Evolutionary conservation across 2,113 vertebrate species (phyloP).

Genomic region (Pituophis catenifer): DNA sequence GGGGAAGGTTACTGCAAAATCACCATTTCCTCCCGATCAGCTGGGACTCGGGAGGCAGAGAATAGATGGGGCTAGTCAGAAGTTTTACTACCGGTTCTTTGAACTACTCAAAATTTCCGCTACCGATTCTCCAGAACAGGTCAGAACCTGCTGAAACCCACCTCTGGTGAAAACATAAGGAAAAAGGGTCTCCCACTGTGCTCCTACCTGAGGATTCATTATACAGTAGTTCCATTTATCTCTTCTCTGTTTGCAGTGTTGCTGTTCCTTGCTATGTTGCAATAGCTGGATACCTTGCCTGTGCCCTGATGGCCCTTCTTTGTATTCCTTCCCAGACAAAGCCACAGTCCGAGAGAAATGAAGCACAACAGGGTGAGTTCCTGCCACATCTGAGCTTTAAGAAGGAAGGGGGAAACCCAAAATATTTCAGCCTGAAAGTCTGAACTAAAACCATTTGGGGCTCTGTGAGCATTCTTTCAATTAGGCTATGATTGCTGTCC

Average conservation of each 20-base stretch:
- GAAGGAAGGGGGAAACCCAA: not conserved
- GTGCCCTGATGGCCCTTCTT: slow-evolving; percentile 71
- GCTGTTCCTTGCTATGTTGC: slow-evolving; percentile 70
- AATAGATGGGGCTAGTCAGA: too few species aligned
- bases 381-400: not conserved
- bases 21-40: too few species aligned
- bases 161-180: not conserved
- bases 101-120: too few species aligned
- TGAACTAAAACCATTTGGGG: not conserved
- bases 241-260: slow-evolving; percentile 67
- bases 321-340: slow-evolving; percentile 83
- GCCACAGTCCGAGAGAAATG: slow-evolving; percentile 34
- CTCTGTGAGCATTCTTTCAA: not conserved
- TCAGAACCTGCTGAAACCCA: too few species aligned
- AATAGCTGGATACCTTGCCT: slow-evolving; percentile 73
- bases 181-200: slow-evolving; percentile 33
- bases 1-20: too few species aligned
- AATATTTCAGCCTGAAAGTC: not conserved
- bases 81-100: too few species aligned
- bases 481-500: not conserved
- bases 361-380: slow-evolving; percentile 66
- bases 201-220: slow-evolving; percentile 73
- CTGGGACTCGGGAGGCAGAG: too few species aligned
- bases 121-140: too few species aligned
- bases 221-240: slow-evolving; percentile 22